Conservation (phyloP, 1,140 invertebrate genomes). For the Drosophila burlai region DNA sequence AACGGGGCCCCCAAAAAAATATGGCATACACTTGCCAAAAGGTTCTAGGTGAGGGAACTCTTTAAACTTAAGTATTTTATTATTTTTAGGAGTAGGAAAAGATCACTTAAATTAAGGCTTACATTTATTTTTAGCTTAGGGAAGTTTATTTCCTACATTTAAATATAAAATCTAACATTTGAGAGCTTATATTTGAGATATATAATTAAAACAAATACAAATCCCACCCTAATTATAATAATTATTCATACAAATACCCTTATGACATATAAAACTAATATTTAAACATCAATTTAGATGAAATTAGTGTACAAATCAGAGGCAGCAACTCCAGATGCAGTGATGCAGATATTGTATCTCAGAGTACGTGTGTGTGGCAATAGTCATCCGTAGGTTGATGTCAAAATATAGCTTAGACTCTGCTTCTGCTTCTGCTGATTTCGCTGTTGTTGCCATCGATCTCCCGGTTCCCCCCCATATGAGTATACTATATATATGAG, state of each 20-base stretch:
- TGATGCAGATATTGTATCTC: background rate
- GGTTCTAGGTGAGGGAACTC: background rate
- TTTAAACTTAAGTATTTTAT: background rate
- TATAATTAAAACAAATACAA: too few relatives aligned
- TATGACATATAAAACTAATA: background rate
- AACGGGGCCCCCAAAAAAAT: slow-evolving; percentile 1
- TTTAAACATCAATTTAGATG: background rate
- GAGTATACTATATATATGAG: slow-evolving; percentile 40
- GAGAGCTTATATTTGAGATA: background rate
- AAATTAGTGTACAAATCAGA: background rate
- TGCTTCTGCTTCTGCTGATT: background rate
- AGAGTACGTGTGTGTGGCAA: slow-evolving; percentile 7
- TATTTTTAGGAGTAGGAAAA: background rate
- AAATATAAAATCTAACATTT: background rate
- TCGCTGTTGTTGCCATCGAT: background rate
- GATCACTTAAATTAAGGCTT: background rate
- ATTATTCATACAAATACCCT: too few relatives aligned
- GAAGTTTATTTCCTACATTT: background rate
- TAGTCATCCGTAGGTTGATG: slow-evolving; percentile 20
- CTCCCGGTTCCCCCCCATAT: background rate
- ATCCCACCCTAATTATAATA: too few relatives aligned
- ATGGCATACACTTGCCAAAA: slow-evolving; percentile 5
- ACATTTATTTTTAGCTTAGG: background rate
- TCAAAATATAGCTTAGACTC: slow-evolving; percentile 13
- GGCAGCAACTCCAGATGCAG: background rate